A percentile compares a stretch with the other conserved stretches of the same genome.
These are phyloP conservation scores for Rhagonycha fulva DNA, from an alignment of 2,888 invertebrate genomes.

Conservation along the genomic window DNA sequence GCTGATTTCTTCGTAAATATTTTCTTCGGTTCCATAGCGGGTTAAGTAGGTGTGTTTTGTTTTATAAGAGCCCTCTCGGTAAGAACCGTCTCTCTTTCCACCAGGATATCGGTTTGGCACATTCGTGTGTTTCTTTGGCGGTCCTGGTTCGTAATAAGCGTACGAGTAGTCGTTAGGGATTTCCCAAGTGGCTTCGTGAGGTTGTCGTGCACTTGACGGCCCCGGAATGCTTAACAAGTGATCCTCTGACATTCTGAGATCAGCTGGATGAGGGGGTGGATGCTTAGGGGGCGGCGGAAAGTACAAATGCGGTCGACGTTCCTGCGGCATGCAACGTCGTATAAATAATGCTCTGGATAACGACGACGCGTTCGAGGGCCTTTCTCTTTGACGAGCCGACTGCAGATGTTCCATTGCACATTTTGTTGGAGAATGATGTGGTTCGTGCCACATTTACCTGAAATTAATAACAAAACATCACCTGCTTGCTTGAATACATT, in stretches of 20 bases:
- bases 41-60: conserved; percentile 51
- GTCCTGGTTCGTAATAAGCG: conserved; percentile 78
- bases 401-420: conserved; percentile 45
- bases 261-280: conserved; percentile 60
- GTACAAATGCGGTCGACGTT: conserved; percentile 63
- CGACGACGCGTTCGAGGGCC: conserved; percentile 25
- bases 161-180: conserved; percentile 73
- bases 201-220: conserved; percentile 44
- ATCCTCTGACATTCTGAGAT: conserved; percentile 47
- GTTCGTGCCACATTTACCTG: conserved; percentile 52
- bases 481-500: not conserved
- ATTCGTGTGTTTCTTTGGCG: conserved; percentile 65
- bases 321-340: conserved; percentile 28
- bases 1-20: conserved; percentile 80
- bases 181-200: conserved; percentile 40
- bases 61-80: conserved; percentile 49
- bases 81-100: conserved; percentile 46
- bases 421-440: conserved; percentile 43
- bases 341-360: conserved; percentile 9
- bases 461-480: conserved; percentile 28
- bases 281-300: conserved; percentile 77
- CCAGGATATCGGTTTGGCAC: conserved; percentile 59
- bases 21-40: conserved; percentile 80
- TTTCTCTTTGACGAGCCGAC: conserved; percentile 19
- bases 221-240: conserved; percentile 46